Evolutionary conservation across 1,140 invertebrate genomes (phyloP).

Genomic region (Drosophila takahashii): DNA sequence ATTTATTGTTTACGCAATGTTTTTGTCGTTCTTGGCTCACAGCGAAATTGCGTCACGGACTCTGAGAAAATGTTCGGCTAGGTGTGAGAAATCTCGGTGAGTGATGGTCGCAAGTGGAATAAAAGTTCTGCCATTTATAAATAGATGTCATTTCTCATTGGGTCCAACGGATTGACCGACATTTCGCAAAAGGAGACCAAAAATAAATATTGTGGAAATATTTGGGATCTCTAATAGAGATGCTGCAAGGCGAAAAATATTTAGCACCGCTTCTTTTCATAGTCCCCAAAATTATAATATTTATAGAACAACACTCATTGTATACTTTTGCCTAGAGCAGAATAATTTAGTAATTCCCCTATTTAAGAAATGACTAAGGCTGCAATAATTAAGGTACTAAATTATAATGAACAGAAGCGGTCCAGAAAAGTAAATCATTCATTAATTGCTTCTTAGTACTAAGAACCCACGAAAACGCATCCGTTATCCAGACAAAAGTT

Average conservation of each 20-base stretch:
- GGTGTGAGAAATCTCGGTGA: constrained; percentile 59
- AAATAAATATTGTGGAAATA: constrained; percentile 18
- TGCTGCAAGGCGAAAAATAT: constrained; percentile 9
- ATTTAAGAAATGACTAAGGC: no score
- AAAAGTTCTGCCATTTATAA: constrained; percentile 58
- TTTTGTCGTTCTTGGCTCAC: constrained; percentile 41
- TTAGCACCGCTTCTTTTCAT: background rate
- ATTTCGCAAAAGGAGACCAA: constrained; percentile 29
- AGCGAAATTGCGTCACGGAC: constrained; percentile 63
- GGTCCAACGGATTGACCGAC: constrained; percentile 53
- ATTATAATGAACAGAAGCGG: background rate
- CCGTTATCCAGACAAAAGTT: background rate
- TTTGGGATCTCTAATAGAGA: background rate
- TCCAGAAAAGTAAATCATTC: background rate
- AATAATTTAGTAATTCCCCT: background rate
- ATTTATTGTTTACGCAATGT: constrained; percentile 76
- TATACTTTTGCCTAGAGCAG: background rate
- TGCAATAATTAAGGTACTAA: background rate
- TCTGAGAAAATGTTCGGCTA: constrained; percentile 35
- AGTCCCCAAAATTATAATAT: background rate
- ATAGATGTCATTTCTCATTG: constrained; percentile 65
- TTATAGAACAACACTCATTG: constrained; percentile 9
- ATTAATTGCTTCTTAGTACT: constrained; percentile 14
- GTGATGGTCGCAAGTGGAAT: constrained; percentile 35
- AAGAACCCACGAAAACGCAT: constrained; percentile 1